phyloP scores from a whole-genome alignment of 2,113 vertebrate genomes.

The Coptodon bakossiorum region DNA sequence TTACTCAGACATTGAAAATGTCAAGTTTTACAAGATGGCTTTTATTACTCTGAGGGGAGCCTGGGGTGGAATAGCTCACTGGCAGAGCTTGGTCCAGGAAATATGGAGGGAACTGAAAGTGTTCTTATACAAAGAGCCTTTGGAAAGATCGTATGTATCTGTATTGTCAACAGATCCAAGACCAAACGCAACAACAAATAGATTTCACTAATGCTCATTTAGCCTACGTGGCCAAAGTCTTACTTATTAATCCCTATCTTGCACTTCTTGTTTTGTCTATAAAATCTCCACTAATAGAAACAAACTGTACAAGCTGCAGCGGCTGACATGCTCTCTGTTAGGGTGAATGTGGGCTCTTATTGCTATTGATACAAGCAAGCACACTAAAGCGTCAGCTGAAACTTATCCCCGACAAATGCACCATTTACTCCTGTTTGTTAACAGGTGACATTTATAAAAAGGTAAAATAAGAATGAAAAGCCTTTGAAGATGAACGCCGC shows the following conservation, averaged over 20 bases:
- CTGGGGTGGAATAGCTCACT: neutral
- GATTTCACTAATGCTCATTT: neutral
- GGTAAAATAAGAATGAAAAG: neutral
- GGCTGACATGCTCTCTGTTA: neutral
- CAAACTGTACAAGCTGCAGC: neutral
- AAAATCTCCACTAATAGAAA: neutral
- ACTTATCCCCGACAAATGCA: neutral
- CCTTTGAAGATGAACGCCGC: neutral
- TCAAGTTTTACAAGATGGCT: slow-evolving; percentile 31
- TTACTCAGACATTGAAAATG: slow-evolving; percentile 22
- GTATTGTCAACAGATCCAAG: neutral
- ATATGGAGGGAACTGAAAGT: neutral
- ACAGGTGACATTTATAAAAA: neutral
- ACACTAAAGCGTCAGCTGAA: neutral
- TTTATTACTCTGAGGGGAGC: slow-evolving; percentile 7
- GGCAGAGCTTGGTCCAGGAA: neutral
- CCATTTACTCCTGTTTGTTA: neutral
- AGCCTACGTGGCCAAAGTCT: neutral
- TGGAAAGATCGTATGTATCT: neutral
- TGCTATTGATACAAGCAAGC: neutral
- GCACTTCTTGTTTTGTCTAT: neutral
- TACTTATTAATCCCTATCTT: neutral
- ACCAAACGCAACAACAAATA: neutral
- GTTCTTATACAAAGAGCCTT: neutral
- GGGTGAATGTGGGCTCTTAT: neutral